Evolutionary conservation across 1,140 invertebrate species (phyloP), one percentile per base, ranked within the genome.

Genomic region (Drosophila pandora): DNA sequence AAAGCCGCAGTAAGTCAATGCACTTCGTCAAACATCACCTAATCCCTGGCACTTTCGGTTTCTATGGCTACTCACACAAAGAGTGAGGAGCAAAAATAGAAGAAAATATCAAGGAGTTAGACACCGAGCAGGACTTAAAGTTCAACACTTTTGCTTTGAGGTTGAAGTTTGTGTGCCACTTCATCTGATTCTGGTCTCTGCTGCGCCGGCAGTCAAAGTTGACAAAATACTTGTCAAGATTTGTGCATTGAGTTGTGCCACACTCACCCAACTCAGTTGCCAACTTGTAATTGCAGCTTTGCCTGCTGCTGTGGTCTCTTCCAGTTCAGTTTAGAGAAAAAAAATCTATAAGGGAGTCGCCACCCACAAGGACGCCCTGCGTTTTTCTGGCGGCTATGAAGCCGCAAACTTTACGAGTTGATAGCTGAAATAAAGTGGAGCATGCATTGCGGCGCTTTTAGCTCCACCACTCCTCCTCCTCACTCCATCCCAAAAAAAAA

Each of bases 351-450:
- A 37, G 30, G 37, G 41, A 28, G 28, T 39, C 52, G 12, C 13
- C 63, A 21, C 59, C 63, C 63, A 62, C 34, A 25, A 45, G 60
- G 47, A 64, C 34, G n/a, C 28, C 52, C 52, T 7, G 37, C 67
- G 63, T 70, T 69, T 70, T 70, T 47, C 78, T 63, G 63, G 52
- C 47, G 78, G 70, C 78, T 79, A 87, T 88, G 62, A 87, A 87
- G 71, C 78, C 75, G 71, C 83, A 82, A 87, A 87, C 82, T 87
- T 87, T 87, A 87, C 82, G 79, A 87, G 78, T 82, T 87, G 82
- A 88, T 88, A 68, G 82, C 82, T 87, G 49, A 88, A 88, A 87
- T 87, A 87, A 87, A 87, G 82, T 87, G 82, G 83, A 71, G 83
- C 83, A 82, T 79, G 75, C 83, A 87, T 75, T 76, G 71, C 65